Evolutionary conservation across 2,797 vertebrate genomes (phyloP), one percentile per base, ranked within the genome.

Genomic region (Phrynocephalus vlangalii): DNA sequence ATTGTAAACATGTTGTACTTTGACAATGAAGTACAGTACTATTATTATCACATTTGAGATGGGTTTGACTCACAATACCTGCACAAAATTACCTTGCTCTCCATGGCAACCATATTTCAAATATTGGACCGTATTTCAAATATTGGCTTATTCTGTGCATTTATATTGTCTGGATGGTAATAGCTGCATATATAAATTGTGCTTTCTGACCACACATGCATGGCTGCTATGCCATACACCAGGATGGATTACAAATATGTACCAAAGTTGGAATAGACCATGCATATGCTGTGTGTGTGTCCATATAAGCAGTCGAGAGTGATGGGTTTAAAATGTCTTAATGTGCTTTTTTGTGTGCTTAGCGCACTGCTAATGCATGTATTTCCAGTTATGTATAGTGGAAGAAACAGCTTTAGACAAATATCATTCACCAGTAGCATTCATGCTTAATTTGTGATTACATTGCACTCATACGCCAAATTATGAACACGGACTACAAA

Each of bases 141-240:
- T 73, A 81, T 60, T 33, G 84, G 86, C 78, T 85, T 82, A 75
- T 24, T 87, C 24, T 38, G 0, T 89, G 84, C 73, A 82, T 85
- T 87, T 85, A 77, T 80, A 10, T 1, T 89, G 79, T 63, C 20
- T 1, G 20, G 44, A 24, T 48, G 52, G 75, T 0, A 1, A 71
- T 48, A n/a, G 0, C 0, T 11, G 0, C 76, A 66, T 16, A 33
- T 1, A 10, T 44, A 26, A 48, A 13, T 66, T 56, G 44, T 1
- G 0, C 24, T 4, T 63, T 8, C 4, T 44, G 18, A 79, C 15
- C 48, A 5, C 63, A n/a, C 82, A 90, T 82, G 90, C 72, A 73
- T 11, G 52, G 30, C 44, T 44, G 26, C 78, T 84, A 0, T 33
- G 15, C 28, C 26, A 18, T 15, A 22, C 9, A 8, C 6, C 8